Conservation (phyloP, 2,797 vertebrate genomes). For the Salarias fasciatus region DNA sequence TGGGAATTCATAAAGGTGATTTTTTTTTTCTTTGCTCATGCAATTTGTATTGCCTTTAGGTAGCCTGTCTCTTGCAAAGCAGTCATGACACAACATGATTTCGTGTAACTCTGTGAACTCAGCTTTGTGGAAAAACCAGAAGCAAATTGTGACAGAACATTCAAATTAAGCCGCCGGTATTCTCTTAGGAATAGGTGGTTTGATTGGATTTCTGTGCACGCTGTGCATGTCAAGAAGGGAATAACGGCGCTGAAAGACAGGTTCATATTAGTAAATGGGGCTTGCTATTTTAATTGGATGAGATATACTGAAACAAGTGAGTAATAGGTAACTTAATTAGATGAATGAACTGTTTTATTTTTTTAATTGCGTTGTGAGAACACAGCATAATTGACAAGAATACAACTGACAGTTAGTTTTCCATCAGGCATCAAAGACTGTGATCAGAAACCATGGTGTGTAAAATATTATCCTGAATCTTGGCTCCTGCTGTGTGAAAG, state of each 20-base stretch:
- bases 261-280: not conserved
- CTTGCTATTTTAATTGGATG: not conserved
- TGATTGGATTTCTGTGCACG: not conserved
- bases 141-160: not conserved
- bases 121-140: not conserved
- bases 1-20: conserved; percentile 18
- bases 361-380: conserved; percentile 1
- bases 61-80: not conserved
- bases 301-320: conserved; percentile 6
- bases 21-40: conserved; percentile 16
- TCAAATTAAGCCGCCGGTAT: not conserved
- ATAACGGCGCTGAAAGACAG: conserved; percentile 3
- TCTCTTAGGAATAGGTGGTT: not conserved
- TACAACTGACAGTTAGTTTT: conserved; percentile 5
- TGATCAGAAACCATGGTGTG: not conserved
- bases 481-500: not conserved
- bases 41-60: not conserved
- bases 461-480: not conserved
- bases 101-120: not conserved
- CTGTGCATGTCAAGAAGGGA: conserved; percentile 23
- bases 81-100: not conserved
- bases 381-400: conserved; percentile 11
- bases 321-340: conserved; percentile 15
- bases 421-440: conserved; percentile 1
- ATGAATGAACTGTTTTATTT: not conserved